Evolutionary conservation across 23 tunicate species (phyloP).

Genomic region (Diplosoma virens): DNA sequence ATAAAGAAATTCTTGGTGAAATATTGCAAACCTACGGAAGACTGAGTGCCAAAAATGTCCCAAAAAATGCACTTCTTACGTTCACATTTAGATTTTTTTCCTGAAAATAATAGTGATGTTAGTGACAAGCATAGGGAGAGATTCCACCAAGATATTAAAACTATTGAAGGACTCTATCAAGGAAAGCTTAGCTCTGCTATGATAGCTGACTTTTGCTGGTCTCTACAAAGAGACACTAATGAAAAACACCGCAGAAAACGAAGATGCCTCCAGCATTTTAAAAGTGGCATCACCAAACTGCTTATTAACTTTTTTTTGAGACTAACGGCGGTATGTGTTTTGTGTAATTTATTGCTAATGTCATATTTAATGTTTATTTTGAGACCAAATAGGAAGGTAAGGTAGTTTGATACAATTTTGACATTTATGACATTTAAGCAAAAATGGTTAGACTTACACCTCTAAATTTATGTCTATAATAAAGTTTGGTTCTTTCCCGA

Average conservation of each 20-base stretch:
- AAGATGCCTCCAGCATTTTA: background rate
- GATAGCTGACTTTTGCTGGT: slow-evolving; percentile 24
- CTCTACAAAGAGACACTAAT: background rate
- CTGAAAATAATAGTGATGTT: background rate
- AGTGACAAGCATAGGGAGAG: slow-evolving; percentile 8
- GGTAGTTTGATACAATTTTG: too few relatives aligned
- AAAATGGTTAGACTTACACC: too few relatives aligned
- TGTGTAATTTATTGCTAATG: too few relatives aligned
- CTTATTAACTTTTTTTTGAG: too few relatives aligned
- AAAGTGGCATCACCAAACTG: background rate
- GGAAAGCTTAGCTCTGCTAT: background rate
- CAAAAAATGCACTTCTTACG: slow-evolving; percentile 5
- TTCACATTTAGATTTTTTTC: slow-evolving; percentile 17
- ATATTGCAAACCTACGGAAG: background rate
- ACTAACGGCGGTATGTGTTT: too few relatives aligned
- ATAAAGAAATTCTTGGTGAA: slow-evolving; percentile 1
- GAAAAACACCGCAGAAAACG: background rate
- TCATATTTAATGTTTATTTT: too few relatives aligned
- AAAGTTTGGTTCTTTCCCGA: too few relatives aligned
- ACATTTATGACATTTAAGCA: too few relatives aligned
- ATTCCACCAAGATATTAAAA: slow-evolving; percentile 14
- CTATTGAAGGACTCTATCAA: slow-evolving; percentile 6
- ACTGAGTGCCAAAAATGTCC: background rate
- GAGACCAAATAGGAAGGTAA: too few relatives aligned
- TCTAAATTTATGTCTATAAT: too few relatives aligned